phyloP scores from a whole-genome alignment of 2,888 invertebrate genomes.

The Rugalucina vietnamica region DNA sequence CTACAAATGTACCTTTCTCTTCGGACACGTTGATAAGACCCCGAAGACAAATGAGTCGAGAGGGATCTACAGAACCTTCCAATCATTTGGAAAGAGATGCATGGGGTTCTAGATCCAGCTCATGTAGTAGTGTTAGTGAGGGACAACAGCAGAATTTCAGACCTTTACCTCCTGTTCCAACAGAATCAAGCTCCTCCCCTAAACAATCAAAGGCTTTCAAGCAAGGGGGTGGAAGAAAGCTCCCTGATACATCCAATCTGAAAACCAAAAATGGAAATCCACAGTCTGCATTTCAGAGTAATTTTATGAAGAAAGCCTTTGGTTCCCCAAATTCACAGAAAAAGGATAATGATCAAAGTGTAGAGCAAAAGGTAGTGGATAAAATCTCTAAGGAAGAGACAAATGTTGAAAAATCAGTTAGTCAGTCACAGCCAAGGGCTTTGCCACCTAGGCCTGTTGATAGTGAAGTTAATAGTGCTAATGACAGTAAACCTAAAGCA shows the following conservation, averaged over 20 bases:
- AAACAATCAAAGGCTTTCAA: conserved; percentile 59
- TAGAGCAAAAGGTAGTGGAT: background rate
- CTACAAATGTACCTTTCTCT: conserved; percentile 36
- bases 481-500: conserved; percentile 24
- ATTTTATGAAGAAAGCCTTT: conserved; percentile 68
- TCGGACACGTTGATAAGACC: conserved; percentile 58
- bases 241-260: conserved; percentile 61
- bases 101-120: conserved; percentile 59
- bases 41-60: conserved; percentile 43
- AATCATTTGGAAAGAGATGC: conserved; percentile 60
- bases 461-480: background rate
- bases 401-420: background rate
- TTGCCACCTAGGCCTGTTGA: conserved; percentile 44
- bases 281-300: conserved; percentile 66
- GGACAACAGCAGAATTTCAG: conserved; percentile 57
- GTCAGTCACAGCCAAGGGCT: conserved; percentile 47
- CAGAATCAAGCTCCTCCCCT: conserved; percentile 55
- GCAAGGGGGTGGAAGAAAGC: conserved; percentile 57
- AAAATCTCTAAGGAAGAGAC: background rate
- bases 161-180: conserved; percentile 66
- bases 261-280: conserved; percentile 50
- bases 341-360: background rate
- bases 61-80: conserved; percentile 54
- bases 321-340: conserved; percentile 15
- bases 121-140: conserved; percentile 55